Percentiles rank a stretch among this genome's conserved stretches.
These are phyloP conservation scores for Elysia crispata DNA, from an alignment of 2,888 invertebrate species.

Conservation along the genomic window DNA sequence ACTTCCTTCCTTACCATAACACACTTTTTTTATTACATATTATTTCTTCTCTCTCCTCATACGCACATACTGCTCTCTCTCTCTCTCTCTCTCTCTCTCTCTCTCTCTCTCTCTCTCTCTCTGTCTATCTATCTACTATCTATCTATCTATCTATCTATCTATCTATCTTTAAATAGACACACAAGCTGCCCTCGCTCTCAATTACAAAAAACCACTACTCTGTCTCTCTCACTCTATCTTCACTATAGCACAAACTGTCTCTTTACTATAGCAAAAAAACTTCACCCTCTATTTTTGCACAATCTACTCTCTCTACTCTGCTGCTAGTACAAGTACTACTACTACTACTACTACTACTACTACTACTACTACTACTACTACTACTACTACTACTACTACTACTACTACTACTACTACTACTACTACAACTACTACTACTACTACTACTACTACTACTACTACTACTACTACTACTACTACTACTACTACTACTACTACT, in stretches of 20 bases:
- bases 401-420: constrained; percentile 51
- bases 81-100: no score
- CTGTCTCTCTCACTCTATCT: no score
- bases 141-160: no score
- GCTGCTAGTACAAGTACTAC: constrained; percentile 47
- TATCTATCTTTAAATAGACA: no score
- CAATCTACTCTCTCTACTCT: neutral
- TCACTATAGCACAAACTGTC: no score
- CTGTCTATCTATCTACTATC: no score
- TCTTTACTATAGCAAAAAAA: no score
- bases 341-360: constrained; percentile 52
- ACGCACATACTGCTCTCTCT: no score
- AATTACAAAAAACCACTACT: no score
- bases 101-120: no score
- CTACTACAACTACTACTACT: constrained; percentile 1
- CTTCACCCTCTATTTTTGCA: neutral
- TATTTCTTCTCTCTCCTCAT: neutral
- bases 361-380: constrained; percentile 53
- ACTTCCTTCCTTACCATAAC: neutral
- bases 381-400: constrained; percentile 50
- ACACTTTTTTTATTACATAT: neutral
- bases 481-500: neutral
- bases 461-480: neutral
- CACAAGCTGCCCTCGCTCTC: no score
- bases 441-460: neutral